Conservation (phyloP, 2,888 invertebrate genomes). For the Steinernema scapterisci region DNA sequence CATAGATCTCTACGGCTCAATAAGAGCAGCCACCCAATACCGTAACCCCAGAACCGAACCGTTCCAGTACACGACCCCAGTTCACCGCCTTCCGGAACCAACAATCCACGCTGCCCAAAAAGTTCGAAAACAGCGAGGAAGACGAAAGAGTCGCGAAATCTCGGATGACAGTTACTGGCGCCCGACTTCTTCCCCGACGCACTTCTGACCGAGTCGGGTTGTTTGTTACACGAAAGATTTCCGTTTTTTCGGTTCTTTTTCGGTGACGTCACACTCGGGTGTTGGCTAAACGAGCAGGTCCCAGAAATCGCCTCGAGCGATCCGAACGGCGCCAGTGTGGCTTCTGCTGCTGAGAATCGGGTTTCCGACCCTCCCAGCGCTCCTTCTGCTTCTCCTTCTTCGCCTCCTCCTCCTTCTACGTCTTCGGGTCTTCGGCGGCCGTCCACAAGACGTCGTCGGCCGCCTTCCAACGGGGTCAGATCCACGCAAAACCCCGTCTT, state of each 20-base stretch:
- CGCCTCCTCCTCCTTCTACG: no score
- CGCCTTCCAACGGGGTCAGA: conserved; percentile 12
- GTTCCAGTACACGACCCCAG: no score
- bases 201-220: neutral
- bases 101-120: no score
- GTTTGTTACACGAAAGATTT: conserved; percentile 8
- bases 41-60: no score
- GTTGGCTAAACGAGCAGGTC: conserved; percentile 15
- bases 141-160: no score
- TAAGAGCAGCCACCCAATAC: no score
- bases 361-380: neutral
- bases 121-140: no score
- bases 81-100: no score
- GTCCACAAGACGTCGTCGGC: neutral
- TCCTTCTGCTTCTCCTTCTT: neutral
- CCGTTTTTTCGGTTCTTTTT: conserved; percentile 12
- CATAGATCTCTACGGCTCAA: no score
- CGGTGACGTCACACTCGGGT: conserved; percentile 27
- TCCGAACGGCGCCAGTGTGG: conserved; percentile 27
- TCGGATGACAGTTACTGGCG: neutral
- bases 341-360: conserved; percentile 24
- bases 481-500: neutral
- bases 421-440: no score
- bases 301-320: conserved; percentile 6
- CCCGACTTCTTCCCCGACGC: neutral